phyloP scores from a whole-genome alignment of 2,113 vertebrate genomes.

The Dicaeum eximium region DNA sequence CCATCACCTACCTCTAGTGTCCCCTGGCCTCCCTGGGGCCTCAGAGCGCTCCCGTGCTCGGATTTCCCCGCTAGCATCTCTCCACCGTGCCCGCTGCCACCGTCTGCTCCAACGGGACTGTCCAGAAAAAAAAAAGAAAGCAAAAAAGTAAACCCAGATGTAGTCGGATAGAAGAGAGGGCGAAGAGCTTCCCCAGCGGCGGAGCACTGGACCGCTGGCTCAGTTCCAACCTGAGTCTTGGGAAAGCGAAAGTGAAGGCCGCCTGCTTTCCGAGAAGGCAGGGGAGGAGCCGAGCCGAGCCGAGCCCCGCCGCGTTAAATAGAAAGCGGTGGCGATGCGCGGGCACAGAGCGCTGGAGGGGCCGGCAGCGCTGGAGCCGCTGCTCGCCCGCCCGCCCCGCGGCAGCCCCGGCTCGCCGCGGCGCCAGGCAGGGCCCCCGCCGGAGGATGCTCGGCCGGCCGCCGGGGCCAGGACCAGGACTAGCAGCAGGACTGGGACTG shows the following conservation, averaged over 20 bases:
- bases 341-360: not conserved
- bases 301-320: not conserved
- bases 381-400: not conserved
- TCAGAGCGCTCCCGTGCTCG: not conserved
- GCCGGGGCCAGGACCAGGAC: slow-evolving; percentile 17
- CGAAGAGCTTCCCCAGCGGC: not conserved
- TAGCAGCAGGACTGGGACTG: not conserved
- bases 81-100: not conserved
- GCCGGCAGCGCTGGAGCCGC: not conserved
- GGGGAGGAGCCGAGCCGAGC: not conserved
- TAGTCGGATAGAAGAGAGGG: too few species aligned
- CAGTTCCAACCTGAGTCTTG: too few species aligned
- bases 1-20: not conserved
- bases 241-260: slow-evolving; percentile 54
- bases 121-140: not conserved
- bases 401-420: slow-evolving; percentile 12
- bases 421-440: slow-evolving; percentile 9
- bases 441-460: slow-evolving; percentile 41
- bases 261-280: slow-evolving; percentile 15
- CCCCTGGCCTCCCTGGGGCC: not conserved
- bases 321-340: not conserved
- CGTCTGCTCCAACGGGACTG: not conserved
- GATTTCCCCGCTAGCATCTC: not conserved
- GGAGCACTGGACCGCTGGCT: too few species aligned
- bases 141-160: rapidly evolving